These are phyloP conservation scores for Paradoxurus hermaphroditus DNA, from an alignment of 2,113 vertebrate species.

Conservation along the genomic window DNA sequence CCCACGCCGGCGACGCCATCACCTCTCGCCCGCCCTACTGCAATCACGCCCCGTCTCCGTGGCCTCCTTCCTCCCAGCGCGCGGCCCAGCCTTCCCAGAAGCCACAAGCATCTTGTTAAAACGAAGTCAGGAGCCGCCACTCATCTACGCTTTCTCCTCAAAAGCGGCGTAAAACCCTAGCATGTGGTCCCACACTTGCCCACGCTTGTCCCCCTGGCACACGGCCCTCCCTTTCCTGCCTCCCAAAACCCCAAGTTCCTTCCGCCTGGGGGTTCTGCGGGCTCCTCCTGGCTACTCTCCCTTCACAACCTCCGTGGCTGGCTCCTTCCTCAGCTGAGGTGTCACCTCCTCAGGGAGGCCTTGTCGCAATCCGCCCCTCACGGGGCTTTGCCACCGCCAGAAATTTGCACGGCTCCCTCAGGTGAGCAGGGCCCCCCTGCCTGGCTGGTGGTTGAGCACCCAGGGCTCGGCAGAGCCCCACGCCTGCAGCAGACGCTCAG, in stretches of 20 bases:
- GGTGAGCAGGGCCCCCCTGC: rapidly evolving
- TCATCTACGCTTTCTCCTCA: neutral
- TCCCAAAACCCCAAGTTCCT: neutral
- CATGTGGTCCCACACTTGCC: rapidly evolving
- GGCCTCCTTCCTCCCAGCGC: neutral
- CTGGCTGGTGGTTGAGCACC: rapidly evolving
- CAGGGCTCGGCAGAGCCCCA: neutral
- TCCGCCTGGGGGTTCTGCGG: neutral
- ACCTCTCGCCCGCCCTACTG: rapidly evolving
- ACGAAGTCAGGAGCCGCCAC: neutral
- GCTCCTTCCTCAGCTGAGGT: neutral
- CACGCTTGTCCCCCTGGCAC: neutral
- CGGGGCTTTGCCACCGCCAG: neutral
- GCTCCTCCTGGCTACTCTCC: neutral
- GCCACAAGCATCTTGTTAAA: neutral
- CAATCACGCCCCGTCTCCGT: neutral
- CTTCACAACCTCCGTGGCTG: neutral
- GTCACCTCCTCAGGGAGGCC: neutral
- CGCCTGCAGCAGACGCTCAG: neutral
- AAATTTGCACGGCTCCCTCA: rapidly evolving
- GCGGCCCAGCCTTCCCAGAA: neutral
- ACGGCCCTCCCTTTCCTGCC: neutral
- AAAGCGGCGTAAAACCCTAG: neutral
- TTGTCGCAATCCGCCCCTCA: neutral
- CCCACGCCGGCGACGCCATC: rapidly evolving